phyloP scores from a whole-genome alignment of 2,888 invertebrate species.

The Melipona bicolor region DNA sequence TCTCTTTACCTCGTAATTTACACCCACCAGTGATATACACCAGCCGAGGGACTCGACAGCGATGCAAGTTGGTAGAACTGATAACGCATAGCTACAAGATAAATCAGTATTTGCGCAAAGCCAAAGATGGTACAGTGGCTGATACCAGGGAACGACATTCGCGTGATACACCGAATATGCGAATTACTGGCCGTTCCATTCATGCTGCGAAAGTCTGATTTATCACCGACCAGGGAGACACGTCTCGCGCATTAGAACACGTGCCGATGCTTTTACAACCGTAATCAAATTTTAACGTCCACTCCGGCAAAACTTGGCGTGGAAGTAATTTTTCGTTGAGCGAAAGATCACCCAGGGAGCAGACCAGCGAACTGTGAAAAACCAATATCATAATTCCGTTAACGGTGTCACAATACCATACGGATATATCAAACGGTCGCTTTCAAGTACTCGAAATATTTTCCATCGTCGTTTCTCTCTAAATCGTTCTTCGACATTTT shows the following conservation, averaged over 20 bases:
- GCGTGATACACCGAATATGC: slow-evolving; percentile 6
- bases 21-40: slow-evolving; percentile 4
- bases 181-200: slow-evolving; percentile 28
- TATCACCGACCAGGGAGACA: background rate
- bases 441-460: background rate
- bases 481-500: background rate
- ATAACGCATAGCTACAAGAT: slow-evolving; percentile 36
- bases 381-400: background rate
- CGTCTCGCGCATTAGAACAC: background rate
- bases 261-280: background rate
- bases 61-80: background rate
- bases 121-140: slow-evolving; percentile 4
- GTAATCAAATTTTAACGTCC: background rate
- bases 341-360: background rate
- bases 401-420: background rate
- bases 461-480: background rate
- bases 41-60: background rate
- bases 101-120: slow-evolving; percentile 29
- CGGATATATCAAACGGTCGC: background rate
- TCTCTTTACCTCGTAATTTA: background rate
- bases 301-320: background rate
- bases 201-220: background rate
- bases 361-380: background rate
- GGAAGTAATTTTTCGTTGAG: background rate
- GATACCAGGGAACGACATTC: slow-evolving; percentile 21